phyloP scores from a whole-genome alignment of 2,888 invertebrate genomes.

The Mantis religiosa region DNA sequence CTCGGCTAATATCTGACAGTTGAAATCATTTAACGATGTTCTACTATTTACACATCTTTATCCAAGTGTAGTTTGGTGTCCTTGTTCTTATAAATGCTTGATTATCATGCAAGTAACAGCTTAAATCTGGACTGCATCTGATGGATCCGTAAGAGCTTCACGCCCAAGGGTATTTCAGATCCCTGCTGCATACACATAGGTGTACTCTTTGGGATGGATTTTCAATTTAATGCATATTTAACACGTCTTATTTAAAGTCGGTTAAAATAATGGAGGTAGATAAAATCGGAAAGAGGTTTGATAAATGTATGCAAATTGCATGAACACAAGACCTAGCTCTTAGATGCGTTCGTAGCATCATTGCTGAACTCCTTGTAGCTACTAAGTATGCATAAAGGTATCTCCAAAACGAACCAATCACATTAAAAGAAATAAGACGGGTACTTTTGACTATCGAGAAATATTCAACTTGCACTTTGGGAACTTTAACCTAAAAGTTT shows the following conservation, averaged over 20 bases:
- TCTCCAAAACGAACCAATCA: no score
- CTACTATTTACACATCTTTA: neutral
- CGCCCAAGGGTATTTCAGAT: neutral
- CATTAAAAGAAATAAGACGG: no score
- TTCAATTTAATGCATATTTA: neutral
- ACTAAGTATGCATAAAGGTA: no score
- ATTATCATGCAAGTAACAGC: neutral
- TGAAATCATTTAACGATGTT: neutral
- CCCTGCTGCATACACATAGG: neutral
- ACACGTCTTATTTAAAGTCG: neutral
- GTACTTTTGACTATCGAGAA: no score
- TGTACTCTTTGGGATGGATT: neutral
- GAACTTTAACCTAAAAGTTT: no score
- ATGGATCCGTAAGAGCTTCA: no score
- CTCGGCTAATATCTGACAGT: neutral
- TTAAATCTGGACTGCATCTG: no score
- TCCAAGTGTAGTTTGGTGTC: neutral
- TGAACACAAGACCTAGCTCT: neutral
- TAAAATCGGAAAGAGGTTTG: neutral
- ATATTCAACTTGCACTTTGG: no score
- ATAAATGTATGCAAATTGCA: neutral
- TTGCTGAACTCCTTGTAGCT: no score
- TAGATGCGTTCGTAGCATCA: neutral
- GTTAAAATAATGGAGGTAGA: neutral
- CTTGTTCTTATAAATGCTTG: neutral